Percentiles rank a stretch among this genome's conserved stretches.
Evolutionary conservation across 2,113 vertebrate genomes (phyloP).

Genomic region (Murina feae): DNA sequence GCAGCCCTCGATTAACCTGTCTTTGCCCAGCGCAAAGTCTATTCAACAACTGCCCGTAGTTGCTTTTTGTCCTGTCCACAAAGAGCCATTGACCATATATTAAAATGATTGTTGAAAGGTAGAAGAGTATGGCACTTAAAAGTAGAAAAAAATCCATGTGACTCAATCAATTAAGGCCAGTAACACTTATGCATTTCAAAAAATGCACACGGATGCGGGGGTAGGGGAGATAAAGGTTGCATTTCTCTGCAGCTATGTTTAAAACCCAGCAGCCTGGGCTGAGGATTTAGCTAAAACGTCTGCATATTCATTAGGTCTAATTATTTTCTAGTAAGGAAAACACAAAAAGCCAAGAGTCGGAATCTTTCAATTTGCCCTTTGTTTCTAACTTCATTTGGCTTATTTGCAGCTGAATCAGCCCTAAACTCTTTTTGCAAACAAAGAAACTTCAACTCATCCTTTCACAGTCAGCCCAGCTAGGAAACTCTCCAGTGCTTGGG

Average conservation of each 20-base stretch:
- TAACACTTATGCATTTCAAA: slow-evolving; percentile 80
- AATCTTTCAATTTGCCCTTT: slow-evolving; percentile 82
- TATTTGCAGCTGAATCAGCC: slow-evolving; percentile 77
- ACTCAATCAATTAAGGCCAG: slow-evolving; percentile 82
- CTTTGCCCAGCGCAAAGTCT: slow-evolving; percentile 87
- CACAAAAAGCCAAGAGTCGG: slow-evolving; percentile 83
- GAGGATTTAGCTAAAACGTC: slow-evolving; percentile 67
- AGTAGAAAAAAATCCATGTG: slow-evolving; percentile 78
- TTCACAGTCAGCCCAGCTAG: slow-evolving; percentile 63
- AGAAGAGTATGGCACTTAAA: slow-evolving; percentile 81
- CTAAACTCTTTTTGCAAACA: slow-evolving; percentile 80
- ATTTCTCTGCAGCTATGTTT: slow-evolving; percentile 52
- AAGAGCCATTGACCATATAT: slow-evolving; percentile 87
- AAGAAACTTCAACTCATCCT: slow-evolving; percentile 81
- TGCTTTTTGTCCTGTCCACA: slow-evolving; percentile 85
- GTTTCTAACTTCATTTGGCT: slow-evolving; percentile 80
- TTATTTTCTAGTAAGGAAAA: slow-evolving; percentile 85
- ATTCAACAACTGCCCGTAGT: slow-evolving; percentile 86
- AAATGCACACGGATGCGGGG: slow-evolving; percentile 37
- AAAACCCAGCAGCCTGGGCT: slow-evolving; percentile 56
- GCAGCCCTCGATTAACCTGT: slow-evolving; percentile 90
- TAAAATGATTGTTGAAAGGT: slow-evolving; percentile 86
- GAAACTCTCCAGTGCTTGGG: slow-evolving; percentile 64
- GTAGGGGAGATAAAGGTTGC: background rate
- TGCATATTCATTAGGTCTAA: slow-evolving; percentile 85